Conservation (phyloP, 2,797 vertebrate species). For the Masticophis lateralis region DNA sequence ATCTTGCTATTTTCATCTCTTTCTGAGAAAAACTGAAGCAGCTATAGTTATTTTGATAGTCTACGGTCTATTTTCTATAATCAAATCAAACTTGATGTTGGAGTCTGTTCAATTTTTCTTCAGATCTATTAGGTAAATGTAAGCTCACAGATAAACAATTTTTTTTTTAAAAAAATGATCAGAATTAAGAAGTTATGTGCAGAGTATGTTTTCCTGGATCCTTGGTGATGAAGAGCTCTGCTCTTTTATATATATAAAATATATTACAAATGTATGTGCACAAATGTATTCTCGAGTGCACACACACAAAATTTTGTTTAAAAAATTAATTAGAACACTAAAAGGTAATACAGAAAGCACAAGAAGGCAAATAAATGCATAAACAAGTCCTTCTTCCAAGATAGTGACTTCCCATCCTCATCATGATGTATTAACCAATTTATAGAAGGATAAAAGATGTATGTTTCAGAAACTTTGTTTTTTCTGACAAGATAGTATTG, state of each 20-base stretch:
- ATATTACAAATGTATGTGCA: no score
- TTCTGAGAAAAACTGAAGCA: background rate
- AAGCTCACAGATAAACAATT: background rate
- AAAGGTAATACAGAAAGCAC: background rate
- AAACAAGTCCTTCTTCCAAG: background rate
- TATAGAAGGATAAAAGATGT: background rate
- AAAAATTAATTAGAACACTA: no score
- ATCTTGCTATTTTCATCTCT: background rate
- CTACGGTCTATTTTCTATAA: background rate
- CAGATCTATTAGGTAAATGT: background rate
- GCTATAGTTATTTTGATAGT: background rate
- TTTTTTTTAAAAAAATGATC: background rate
- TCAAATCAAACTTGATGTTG: background rate
- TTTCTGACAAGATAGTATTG: background rate
- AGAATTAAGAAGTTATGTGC: background rate
- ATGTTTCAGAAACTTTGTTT: background rate
- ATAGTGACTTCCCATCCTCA: background rate
- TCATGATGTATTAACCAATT: background rate
- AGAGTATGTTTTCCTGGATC: background rate
- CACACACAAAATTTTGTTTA: no score
- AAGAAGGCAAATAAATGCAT: background rate
- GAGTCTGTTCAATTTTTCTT: background rate
- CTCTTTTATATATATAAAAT: background rate
- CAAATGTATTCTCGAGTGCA: rapidly evolving
- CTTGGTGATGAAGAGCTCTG: background rate